Evolutionary conservation across 1,140 invertebrate species (phyloP).

Genomic region (Lithobius niger): DNA sequence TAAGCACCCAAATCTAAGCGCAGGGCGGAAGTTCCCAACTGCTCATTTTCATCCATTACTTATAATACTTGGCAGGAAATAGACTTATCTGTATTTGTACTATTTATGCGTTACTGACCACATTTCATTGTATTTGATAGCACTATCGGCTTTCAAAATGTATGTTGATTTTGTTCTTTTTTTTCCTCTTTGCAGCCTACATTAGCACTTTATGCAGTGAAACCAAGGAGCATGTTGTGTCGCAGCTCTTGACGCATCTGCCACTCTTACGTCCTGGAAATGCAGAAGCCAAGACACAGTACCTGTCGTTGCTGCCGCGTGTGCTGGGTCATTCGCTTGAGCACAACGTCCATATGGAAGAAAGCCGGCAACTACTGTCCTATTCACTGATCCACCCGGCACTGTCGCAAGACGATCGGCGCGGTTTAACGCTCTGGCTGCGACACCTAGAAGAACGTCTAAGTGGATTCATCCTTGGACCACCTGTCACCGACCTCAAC

Average conservation of each 20-base stretch:
- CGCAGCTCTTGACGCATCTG: constrained; percentile 59
- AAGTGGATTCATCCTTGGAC: not conserved
- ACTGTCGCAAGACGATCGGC: constrained; percentile 61
- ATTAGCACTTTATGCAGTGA: constrained; percentile 43
- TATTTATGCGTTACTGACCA: too few relatives aligned
- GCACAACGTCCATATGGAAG: constrained; percentile 50
- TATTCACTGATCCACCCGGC: constrained; percentile 90
- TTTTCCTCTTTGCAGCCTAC: constrained; percentile 33
- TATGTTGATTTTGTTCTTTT: constrained; percentile 9
- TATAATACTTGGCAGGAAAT: too few relatives aligned
- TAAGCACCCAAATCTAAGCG: too few relatives aligned
- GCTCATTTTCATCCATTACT: too few relatives aligned
- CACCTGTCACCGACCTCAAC: constrained; percentile 20
- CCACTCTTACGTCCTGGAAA: constrained; percentile 74
- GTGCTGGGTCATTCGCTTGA: constrained; percentile 47
- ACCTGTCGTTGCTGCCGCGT: constrained; percentile 51
- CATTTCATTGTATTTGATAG: too few relatives aligned
- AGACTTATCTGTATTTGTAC: too few relatives aligned
- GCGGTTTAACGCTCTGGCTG: constrained; percentile 54
- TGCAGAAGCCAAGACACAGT: constrained; percentile 55
- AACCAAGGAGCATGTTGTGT: constrained; percentile 48
- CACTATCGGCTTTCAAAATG: too few relatives aligned
- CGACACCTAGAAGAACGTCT: constrained; percentile 50
- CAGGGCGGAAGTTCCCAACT: too few relatives aligned
- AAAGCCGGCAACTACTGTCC: constrained; percentile 55